These are phyloP conservation scores for Synaphobranchus kaupii DNA, from an alignment of 2,797 vertebrate genomes.

Conservation along the genomic window DNA sequence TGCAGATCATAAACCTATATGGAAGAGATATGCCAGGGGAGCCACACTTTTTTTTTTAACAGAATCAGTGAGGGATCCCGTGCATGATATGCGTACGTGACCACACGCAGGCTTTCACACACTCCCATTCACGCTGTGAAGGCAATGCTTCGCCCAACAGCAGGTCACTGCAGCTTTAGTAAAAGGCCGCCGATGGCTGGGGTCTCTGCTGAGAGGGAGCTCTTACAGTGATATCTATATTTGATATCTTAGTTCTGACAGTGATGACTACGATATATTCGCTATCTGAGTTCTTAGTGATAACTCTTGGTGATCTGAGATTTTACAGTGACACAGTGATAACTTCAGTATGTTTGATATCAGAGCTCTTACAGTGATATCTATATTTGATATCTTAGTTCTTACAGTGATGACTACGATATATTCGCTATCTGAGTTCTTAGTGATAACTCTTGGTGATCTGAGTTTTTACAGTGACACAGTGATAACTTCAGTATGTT, in stretches of 20 bases:
- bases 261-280: background rate
- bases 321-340: too few relatives aligned
- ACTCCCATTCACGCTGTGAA: background rate
- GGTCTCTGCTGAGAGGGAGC: conserved; percentile 77
- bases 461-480: too few relatives aligned
- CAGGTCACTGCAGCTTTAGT: conserved; percentile 56
- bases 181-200: conserved; percentile 65
- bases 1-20: conserved; percentile 49
- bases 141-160: background rate
- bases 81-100: background rate
- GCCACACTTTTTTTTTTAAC: conserved; percentile 39
- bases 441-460: too few relatives aligned
- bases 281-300: too few relatives aligned
- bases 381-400: background rate
- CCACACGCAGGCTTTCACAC: background rate
- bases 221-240: conserved; percentile 52
- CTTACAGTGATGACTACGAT: background rate
- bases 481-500: too few relatives aligned
- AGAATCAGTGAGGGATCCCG: conserved; percentile 26
- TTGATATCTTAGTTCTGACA: background rate
- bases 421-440: too few relatives aligned
- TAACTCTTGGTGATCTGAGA: too few relatives aligned
- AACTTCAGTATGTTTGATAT: too few relatives aligned
- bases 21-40: conserved; percentile 45
- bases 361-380: background rate